Percentiles rank a stretch among this genome's conserved stretches.
Evolutionary conservation across 1,140 invertebrate genomes (phyloP).

Genomic region (Cheumatopsyche charites): DNA sequence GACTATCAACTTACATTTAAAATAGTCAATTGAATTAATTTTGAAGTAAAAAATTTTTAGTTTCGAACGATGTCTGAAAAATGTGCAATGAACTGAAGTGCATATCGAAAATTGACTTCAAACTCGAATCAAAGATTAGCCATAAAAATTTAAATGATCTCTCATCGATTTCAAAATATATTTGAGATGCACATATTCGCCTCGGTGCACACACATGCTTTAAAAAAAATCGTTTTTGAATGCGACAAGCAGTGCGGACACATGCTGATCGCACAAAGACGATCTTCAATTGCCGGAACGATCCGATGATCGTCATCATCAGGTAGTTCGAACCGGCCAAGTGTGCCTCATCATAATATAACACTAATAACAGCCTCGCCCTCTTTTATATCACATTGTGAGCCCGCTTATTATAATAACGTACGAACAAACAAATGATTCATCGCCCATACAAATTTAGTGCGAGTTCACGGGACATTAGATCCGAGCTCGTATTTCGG

Average conservation of each 20-base stretch:
- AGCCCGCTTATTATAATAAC: constrained; percentile 16
- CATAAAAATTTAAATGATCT: too few relatives aligned
- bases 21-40: too few relatives aligned
- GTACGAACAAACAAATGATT: constrained; percentile 21
- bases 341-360: constrained; percentile 26
- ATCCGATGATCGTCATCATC: constrained; percentile 12
- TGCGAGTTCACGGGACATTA: constrained; percentile 18
- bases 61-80: too few relatives aligned
- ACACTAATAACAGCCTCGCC: constrained; percentile 21
- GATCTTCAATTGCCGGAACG: constrained; percentile 25
- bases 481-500: constrained; percentile 13
- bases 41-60: too few relatives aligned
- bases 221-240: too few relatives aligned
- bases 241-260: background rate
- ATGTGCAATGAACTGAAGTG: too few relatives aligned
- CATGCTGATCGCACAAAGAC: constrained; percentile 19
- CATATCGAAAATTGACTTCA: too few relatives aligned
- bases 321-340: constrained; percentile 13
- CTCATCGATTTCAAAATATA: too few relatives aligned
- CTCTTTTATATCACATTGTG: constrained; percentile 15
- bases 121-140: too few relatives aligned
- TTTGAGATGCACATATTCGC: too few relatives aligned
- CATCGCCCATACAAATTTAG: constrained; percentile 14
- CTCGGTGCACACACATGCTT: too few relatives aligned
- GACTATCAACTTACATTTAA: too few relatives aligned